Evolutionary conservation across 2,888 invertebrate species (phyloP), one percentile per base, ranked within the genome.

Genomic region (Sminthurinus aureus): DNA sequence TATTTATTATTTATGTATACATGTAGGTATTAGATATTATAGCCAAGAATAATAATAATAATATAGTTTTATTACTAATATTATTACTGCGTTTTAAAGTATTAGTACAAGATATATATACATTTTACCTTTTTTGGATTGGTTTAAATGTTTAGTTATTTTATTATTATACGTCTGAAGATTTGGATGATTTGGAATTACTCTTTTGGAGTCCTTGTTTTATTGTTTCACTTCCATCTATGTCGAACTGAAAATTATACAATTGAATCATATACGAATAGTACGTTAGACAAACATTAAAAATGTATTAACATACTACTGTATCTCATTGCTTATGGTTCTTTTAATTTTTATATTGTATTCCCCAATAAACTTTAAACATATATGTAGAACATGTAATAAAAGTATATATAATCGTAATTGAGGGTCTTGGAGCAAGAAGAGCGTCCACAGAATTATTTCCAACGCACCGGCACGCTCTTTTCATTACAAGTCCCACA

Each of bases 151-250:
- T 58, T 15, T 58, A 6, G 9, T 9, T 58, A 58, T 58, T 58
- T 58, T 58, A 58, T 0, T 15, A 18, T 58, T 58, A 58, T 58
- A 88, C 88, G 81, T 88, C 87, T 58, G 88, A 88, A 82, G 87
- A 88, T 84, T 85, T 87, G 83, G 88, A 88, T 80, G 87, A 88
- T 84, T 85, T 87, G 83, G 87, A 87, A 86, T 86, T 87, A 82
- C 88, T 88, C 85, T 88, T 88, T 18, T 84, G 83, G 79, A 87
- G 83, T 83, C 85, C 84, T 73, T 85, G 38, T 38, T 38, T 38
- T 38, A 38, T 86, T 22, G 85, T 85, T 26, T 84, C 79, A 50
- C 78, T 84, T n/a, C 83, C 26, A 78, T 67, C 77, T 78, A 82
- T 81, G 77, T 84, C 85, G 84, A 86, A 86, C 66, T 84, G 67